A percentile compares a stretch with the other conserved stretches of the same genome.
These are phyloP conservation scores for Athripsodes cinereus DNA, from an alignment of 2,888 invertebrate genomes.

Conservation along the genomic window DNA sequence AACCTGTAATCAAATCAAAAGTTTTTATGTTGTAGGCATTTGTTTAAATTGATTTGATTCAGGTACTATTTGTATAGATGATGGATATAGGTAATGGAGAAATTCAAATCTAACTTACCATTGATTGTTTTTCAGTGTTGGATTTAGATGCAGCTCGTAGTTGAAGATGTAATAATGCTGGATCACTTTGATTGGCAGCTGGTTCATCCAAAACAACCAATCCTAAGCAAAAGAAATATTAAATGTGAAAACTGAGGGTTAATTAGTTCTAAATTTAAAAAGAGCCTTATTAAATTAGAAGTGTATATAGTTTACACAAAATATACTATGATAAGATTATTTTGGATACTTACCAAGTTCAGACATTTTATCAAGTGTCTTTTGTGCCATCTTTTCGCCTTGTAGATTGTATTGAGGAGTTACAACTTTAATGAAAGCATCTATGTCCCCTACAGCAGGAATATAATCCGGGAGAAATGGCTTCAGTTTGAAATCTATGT, in stretches of 20 bases:
- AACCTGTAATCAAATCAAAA: slow-evolving; percentile 52
- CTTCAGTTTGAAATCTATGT: slow-evolving; percentile 81
- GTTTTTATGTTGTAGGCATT: no score
- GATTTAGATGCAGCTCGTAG: slow-evolving; percentile 64
- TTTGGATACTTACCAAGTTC: slow-evolving; percentile 45
- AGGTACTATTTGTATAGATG: no score
- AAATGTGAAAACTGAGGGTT: no score
- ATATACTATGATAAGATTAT: no score
- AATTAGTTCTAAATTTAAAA: no score
- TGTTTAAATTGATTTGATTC: no score
- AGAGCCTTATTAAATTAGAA: no score
- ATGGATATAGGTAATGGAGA: neutral
- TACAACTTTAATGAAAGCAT: slow-evolving; percentile 91
- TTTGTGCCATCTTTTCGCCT: slow-evolving; percentile 35
- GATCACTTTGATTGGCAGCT: slow-evolving; percentile 89
- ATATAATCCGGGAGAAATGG: slow-evolving; percentile 96
- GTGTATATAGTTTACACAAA: no score
- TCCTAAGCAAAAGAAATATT: slow-evolving; percentile 37
- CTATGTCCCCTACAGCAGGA: slow-evolving; percentile 97
- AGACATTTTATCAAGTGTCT: slow-evolving; percentile 52
- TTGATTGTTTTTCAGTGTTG: slow-evolving; percentile 40
- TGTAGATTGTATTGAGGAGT: slow-evolving; percentile 63
- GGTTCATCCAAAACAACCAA: slow-evolving; percentile 90
- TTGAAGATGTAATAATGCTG: slow-evolving; percentile 88
- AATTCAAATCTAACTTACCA: slow-evolving; percentile 32